Evolutionary conservation across 2,113 vertebrate species (phyloP), one percentile per base, ranked within the genome.

Genomic region (Toxotes jaculatrix): DNA sequence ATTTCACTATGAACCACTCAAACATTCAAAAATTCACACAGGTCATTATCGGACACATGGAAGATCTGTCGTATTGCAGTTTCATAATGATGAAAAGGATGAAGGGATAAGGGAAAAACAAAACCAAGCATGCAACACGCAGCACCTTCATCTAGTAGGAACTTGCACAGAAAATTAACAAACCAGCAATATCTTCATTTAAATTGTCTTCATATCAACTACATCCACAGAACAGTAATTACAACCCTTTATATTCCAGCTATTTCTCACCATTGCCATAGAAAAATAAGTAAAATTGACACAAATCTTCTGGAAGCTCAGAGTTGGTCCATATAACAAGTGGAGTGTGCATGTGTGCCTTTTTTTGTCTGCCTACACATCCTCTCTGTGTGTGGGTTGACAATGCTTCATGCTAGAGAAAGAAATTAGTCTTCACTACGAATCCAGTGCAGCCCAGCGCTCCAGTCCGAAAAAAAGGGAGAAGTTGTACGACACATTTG

Each of bases 61-160:
- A 74, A 67, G 67, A 90, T 80, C 82, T 86, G 74, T 87, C 80
- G 77, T 84, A 84, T 65, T 77, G 73, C 73, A 85, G 82, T 84
- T 85, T 82, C 51, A 76, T 43, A 49, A 71, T 76, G 36, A 77
- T 87, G 43, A 61, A 79, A 84, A 83, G 79, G 67, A 42, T 49
- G 42, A 23, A 74, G 19, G 61, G 66, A 53, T 40, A 45, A 65
- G 34, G 34, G 21, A 77, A 60, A 32, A 75, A 75, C 68, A 74
- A 86, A 84, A 89, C 56, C 74, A 78, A 79, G 87, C 93, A 94
- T 93, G 93, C 93, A 88, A 91, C 64, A 92, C 81, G 87, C 85
- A 84, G 78, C 86, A 83, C 88, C 90, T 89, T 90, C 85, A 91
- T 87, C 62, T 86, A 85, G 79, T 83, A 86, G 77, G 80, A 86